Evolutionary conservation across 2,888 invertebrate species (phyloP).

Genomic region (Chymomyza fuscimana): DNA sequence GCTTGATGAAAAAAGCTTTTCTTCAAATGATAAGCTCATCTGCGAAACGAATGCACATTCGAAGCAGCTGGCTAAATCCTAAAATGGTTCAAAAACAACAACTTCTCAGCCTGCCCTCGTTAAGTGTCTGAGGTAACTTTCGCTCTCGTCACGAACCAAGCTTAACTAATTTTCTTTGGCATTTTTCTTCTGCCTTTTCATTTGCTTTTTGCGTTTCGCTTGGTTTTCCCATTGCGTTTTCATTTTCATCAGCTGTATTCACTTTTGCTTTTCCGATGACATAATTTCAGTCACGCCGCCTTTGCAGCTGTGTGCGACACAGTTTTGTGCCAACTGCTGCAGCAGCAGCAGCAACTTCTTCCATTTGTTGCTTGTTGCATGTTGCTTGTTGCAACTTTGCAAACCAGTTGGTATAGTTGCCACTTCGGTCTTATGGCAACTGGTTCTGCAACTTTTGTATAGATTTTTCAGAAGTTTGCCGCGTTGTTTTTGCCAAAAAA

Average conservation of each 20-base stretch:
- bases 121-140: constrained; percentile 39
- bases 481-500: neutral
- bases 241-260: constrained; percentile 39
- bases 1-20: too few species aligned
- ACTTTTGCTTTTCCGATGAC: constrained; percentile 65
- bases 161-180: constrained; percentile 8
- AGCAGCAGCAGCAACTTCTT: constrained; percentile 47
- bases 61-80: too few species aligned
- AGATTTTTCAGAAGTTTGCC: constrained; percentile 31
- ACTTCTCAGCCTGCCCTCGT: too few species aligned
- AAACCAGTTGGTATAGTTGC: constrained; percentile 53
- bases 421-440: constrained; percentile 30
- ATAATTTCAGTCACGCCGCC: constrained; percentile 60
- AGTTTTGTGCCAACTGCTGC: constrained; percentile 49
- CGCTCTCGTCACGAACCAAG: constrained; percentile 35
- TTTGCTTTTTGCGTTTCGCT: constrained; percentile 10
- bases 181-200: constrained; percentile 13
- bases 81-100: too few species aligned
- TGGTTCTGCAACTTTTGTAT: constrained; percentile 45
- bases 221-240: constrained; percentile 46
- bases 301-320: constrained; percentile 57
- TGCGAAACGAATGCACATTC: too few species aligned
- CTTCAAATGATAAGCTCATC: too few species aligned
- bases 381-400: constrained; percentile 47
- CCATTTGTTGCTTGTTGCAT: constrained; percentile 39